phyloP scores from a whole-genome alignment of 2,113 vertebrate species.

The Microcebus lehilahytsara region DNA sequence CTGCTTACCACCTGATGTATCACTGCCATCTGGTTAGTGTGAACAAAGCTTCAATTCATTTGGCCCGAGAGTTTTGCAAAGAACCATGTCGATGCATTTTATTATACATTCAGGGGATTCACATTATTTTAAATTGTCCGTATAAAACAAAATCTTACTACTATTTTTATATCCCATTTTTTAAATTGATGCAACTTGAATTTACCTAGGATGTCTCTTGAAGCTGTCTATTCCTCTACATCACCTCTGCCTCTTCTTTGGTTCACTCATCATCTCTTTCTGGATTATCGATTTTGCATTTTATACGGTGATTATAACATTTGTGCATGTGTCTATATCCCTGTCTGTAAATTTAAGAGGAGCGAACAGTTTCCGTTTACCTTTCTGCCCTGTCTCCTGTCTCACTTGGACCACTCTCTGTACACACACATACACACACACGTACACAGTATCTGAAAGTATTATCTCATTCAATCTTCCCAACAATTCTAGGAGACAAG shows the following conservation, averaged over 20 bases:
- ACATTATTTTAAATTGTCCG: not conserved
- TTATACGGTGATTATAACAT: not conserved
- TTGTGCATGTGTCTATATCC: not conserved
- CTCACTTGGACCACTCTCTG: not conserved
- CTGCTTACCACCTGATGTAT: not conserved
- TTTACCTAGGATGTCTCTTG: not conserved
- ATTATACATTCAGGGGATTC: not conserved
- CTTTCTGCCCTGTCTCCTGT: not conserved
- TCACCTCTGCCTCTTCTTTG: not conserved
- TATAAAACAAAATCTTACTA: not conserved
- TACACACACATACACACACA: not conserved
- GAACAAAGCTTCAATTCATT: not conserved
- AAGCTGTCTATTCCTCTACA: not conserved
- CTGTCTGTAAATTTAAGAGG: not conserved
- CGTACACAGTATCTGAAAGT: not conserved
- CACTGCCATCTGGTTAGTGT: not conserved
- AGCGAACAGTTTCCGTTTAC: not conserved
- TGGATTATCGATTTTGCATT: not conserved
- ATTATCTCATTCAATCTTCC: constrained; percentile 47
- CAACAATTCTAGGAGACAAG: not conserved
- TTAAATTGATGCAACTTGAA: not conserved
- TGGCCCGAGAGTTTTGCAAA: not conserved
- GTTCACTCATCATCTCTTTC: not conserved
- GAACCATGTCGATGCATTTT: not conserved
- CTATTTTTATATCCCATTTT: not conserved